phyloP scores from a whole-genome alignment of 1,140 invertebrate genomes.

The Drosophila busckii region DNA sequence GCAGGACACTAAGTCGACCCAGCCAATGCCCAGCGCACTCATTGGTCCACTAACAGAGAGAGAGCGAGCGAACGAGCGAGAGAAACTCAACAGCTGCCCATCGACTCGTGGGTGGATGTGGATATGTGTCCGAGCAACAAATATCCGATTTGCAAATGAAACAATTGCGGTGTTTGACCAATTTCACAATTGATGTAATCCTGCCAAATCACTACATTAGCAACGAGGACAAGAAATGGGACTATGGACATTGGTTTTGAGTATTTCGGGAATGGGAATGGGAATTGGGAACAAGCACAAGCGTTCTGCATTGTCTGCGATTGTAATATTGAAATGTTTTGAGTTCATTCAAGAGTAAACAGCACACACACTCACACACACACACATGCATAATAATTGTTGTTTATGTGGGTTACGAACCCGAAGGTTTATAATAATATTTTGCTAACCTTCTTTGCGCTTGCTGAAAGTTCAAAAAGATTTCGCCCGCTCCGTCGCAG shows the following conservation, averaged over 20 bases:
- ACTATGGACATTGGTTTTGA: too few species aligned
- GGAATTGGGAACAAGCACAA: not conserved
- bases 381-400: conserved; percentile 18
- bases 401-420: conserved; percentile 50
- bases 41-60: too few species aligned
- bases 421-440: conserved; percentile 77
- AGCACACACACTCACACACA: conserved; percentile 21
- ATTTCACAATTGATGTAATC: conserved; percentile 68
- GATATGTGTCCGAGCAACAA: conserved; percentile 42
- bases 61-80: conserved; percentile 17
- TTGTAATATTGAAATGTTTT: conserved; percentile 76
- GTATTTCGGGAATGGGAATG: not conserved
- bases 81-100: conserved; percentile 49
- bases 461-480: conserved; percentile 74
- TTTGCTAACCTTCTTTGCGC: conserved; percentile 77
- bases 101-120: conserved; percentile 20
- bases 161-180: conserved; percentile 77
- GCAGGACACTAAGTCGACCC: too few species aligned
- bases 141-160: conserved; percentile 77
- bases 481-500: conserved; percentile 62
- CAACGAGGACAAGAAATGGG: conserved; percentile 14
- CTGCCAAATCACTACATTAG: conserved; percentile 74
- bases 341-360: conserved; percentile 73
- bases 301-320: conserved; percentile 29
- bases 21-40: too few species aligned